phyloP scores from a whole-genome alignment of 2,888 invertebrate genomes.

The Meteorus cinctellus region DNA sequence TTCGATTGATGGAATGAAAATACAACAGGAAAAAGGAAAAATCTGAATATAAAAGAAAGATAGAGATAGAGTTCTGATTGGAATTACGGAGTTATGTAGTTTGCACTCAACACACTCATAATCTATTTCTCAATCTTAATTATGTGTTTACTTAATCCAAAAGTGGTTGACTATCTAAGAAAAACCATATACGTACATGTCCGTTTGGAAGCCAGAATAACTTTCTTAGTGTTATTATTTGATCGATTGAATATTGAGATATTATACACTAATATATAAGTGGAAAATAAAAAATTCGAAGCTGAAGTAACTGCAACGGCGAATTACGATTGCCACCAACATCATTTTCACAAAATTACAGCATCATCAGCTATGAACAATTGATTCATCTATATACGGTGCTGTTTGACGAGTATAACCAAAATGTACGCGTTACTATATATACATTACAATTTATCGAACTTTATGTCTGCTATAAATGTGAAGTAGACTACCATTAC shows the following conservation, averaged over 20 bases:
- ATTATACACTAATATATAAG: background rate
- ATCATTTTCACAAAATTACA: background rate
- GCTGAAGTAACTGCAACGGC: background rate
- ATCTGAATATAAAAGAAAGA: too few species aligned
- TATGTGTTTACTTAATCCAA: background rate
- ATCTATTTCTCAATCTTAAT: background rate
- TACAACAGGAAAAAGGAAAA: too few species aligned
- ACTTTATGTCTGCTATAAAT: background rate
- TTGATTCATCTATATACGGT: conserved; percentile 13
- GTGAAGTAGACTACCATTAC: conserved; percentile 18
- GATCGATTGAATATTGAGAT: background rate
- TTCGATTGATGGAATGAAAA: too few species aligned
- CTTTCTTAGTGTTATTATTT: background rate
- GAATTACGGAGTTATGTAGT: too few species aligned
- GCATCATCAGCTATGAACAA: background rate
- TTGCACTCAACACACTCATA: too few species aligned
- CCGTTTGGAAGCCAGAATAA: background rate
- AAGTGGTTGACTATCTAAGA: background rate
- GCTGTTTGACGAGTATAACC: background rate
- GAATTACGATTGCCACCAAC: background rate
- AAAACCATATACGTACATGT: background rate
- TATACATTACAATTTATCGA: conserved; percentile 16
- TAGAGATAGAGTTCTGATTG: too few species aligned
- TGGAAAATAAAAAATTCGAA: background rate
- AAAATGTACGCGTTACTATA: conserved; percentile 19